phyloP scores from a whole-genome alignment of 2,888 invertebrate genomes.

The Oxystoma pomonae region DNA sequence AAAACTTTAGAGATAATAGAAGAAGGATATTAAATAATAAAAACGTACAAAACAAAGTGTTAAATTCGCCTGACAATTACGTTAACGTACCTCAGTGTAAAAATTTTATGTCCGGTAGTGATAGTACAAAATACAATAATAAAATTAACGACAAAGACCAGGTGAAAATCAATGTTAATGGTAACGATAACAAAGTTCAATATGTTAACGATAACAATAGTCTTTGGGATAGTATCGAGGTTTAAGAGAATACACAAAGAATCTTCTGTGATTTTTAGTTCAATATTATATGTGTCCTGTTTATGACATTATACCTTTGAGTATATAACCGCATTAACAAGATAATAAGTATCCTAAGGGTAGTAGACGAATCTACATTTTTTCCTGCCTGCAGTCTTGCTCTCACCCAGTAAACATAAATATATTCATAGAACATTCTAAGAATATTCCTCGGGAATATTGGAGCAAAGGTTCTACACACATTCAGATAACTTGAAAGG shows the following conservation, averaged over 20 bases:
- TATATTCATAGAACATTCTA: no score
- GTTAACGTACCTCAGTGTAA: constrained; percentile 54
- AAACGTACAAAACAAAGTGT: constrained; percentile 29
- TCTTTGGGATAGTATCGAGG: constrained; percentile 16
- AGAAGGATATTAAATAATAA: not conserved
- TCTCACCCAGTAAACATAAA: no score
- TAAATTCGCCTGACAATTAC: constrained; percentile 49
- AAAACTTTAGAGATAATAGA: not conserved
- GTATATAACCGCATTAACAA: no score
- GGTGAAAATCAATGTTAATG: constrained; percentile 30
- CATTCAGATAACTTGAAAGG: no score
- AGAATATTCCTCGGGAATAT: no score
- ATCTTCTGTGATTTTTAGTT: not conserved
- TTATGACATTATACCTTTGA: no score
- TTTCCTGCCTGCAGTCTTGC: no score
- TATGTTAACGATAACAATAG: constrained; percentile 37
- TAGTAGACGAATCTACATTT: no score
- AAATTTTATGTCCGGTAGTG: constrained; percentile 37
- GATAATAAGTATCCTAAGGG: no score
- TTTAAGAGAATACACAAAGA: constrained; percentile 3
- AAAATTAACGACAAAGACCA: constrained; percentile 18
- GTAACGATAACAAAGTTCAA: constrained; percentile 25
- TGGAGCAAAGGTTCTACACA: no score
- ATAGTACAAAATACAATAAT: constrained; percentile 23
- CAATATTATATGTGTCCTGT: no score